A percentile compares a stretch with the other conserved stretches of the same genome.
Evolutionary conservation across 2,888 invertebrate genomes (phyloP).

Genomic region (Suillia variegata): DNA sequence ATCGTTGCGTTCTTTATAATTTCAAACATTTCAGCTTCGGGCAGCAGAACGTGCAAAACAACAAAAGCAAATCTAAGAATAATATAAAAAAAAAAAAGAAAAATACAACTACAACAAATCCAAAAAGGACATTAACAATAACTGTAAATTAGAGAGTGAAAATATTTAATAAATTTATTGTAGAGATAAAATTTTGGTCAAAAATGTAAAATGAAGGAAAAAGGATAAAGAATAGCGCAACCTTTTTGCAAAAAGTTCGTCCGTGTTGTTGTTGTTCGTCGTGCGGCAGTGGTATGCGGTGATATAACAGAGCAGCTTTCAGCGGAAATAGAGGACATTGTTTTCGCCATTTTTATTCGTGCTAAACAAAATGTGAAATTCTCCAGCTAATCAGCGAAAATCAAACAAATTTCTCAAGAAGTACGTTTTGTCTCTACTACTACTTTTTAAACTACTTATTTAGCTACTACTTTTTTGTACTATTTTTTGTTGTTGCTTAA

Average conservation of each 20-base stretch:
- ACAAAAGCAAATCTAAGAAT: no score
- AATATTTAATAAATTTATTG: neutral
- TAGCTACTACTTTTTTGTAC: no score
- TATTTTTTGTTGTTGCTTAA: no score
- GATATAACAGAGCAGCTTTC: constrained; percentile 15
- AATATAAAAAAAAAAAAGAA: neutral
- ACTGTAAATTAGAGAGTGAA: neutral
- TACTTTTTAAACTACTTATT: no score
- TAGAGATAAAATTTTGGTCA: neutral
- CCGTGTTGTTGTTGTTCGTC: neutral
- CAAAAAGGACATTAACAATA: neutral
- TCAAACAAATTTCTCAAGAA: no score
- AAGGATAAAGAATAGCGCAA: no score
- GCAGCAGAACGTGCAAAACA: neutral
- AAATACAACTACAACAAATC: neutral
- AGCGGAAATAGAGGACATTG: neutral
- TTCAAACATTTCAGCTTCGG: neutral
- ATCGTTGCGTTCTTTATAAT: neutral
- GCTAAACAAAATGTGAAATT: no score
- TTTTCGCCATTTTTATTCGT: neutral
- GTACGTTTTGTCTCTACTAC: no score
- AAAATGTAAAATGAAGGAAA: no score
- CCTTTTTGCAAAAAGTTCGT: neutral
- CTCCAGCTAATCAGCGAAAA: no score
- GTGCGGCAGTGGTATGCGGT: neutral